These are phyloP conservation scores for Heliconius hewitsoni DNA, from an alignment of 1,140 invertebrate species.

Conservation along the genomic window DNA sequence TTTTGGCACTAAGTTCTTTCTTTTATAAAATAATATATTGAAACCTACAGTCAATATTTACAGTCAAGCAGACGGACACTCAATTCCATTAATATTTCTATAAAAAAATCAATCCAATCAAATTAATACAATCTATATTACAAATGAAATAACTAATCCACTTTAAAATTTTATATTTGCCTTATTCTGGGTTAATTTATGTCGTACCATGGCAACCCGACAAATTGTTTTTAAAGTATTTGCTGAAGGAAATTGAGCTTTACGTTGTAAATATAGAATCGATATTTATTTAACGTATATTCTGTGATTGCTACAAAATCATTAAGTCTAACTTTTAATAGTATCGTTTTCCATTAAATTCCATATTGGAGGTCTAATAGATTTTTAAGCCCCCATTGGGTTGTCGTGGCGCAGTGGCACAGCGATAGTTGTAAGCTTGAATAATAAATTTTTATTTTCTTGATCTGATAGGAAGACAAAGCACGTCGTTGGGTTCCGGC, in stretches of 20 bases:
- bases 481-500: too few species aligned
- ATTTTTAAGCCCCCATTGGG: background rate
- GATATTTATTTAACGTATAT: background rate
- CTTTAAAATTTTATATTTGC: conserved; percentile 8
- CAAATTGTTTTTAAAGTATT: background rate
- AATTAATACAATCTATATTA: background rate
- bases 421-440: too few species aligned
- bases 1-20: background rate
- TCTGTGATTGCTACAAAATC: conserved; percentile 2
- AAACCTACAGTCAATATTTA: background rate
- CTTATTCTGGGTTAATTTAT: conserved; percentile 9
- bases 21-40: background rate
- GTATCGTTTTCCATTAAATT: conserved; percentile 11
- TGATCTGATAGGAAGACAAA: too few species aligned
- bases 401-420: too few species aligned
- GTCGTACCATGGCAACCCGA: background rate
- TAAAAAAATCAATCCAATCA: background rate
- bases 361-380: conserved; percentile 4
- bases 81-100: background rate
- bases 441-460: too few species aligned
- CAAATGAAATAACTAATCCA: conserved; percentile 7
- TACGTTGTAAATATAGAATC: background rate
- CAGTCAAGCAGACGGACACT: background rate
- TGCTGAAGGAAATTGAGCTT: background rate
- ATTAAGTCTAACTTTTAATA: conserved; percentile 13